Base-by-base conservation (phyloP, 2,888 invertebrate species). In the Sericinus montela region DNA sequence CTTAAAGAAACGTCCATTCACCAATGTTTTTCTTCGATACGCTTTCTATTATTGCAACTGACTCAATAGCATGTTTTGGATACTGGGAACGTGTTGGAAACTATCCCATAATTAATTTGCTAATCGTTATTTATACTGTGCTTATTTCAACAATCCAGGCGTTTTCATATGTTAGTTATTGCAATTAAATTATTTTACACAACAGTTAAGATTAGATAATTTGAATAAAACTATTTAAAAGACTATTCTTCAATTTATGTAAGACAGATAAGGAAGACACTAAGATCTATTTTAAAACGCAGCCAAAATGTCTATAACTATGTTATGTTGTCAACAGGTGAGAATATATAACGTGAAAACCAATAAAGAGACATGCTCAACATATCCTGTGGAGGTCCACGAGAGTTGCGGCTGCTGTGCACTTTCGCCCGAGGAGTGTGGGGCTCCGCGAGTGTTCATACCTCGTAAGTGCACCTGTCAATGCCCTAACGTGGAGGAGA, bases 381-480 rank as follows among this genome's bases (percentile, higher is more conserved):
- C 72, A 50, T 83, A 80, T 56, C 69, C 72, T 0, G 62, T 87
- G 3, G 84, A 80, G 32, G 87, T 86, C 52, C 87, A 88, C 64
- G 63, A 76, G 45, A 67, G 65, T 30, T 88, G 87, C 61, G 75
- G 76, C 1, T 88, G 87, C 67, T 85, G 87, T 56, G 61, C 69
- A 9, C 63, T 67, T 9, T 58, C 69, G 2, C 64, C 73, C 0
- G 72, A 65, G 29, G 69, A 73, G 49, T 88, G 87, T 62, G 64
- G 62, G 9, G 59, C 75, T 9, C 75, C 78, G 46, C 64, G 65
- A 57, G 73, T 84, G 55, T 83, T 70, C 70, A 84, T 82, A 57
- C 80, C 83, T 71, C 87, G 87, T 87, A 88, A 87, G 87, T 88
- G 86, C 74, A 62, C 78, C 74, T 87, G 87, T 66, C 82, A 83